phyloP scores from a whole-genome alignment of 2,888 invertebrate genomes.

The Holacanthella duospinosa region DNA sequence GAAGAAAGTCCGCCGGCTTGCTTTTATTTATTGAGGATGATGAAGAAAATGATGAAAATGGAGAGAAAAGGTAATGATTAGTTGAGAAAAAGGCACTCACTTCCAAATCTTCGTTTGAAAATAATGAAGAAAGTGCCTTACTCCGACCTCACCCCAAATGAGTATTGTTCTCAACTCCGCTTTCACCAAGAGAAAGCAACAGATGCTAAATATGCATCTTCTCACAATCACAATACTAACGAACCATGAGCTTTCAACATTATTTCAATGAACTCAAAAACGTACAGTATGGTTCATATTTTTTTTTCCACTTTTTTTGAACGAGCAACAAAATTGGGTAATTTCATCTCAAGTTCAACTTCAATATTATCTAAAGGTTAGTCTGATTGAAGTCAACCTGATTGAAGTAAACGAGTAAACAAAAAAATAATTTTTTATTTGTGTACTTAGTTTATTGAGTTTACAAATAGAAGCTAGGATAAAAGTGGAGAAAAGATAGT shows the following conservation, averaged over 20 bases:
- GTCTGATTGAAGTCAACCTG: too few species aligned
- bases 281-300: too few species aligned
- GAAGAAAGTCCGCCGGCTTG: constrained; percentile 3
- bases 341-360: too few species aligned
- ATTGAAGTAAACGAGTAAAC: too few species aligned
- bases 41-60: constrained; percentile 4
- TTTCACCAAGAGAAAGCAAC: constrained; percentile 2
- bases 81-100: not conserved
- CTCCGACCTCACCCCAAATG: not conserved
- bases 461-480: too few species aligned
- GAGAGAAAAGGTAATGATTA: constrained; percentile 1
- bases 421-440: too few species aligned
- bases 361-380: too few species aligned
- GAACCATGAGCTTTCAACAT: not conserved
- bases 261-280: not conserved
- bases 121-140: not conserved
- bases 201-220: constrained; percentile 6
- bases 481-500: too few species aligned
- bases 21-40: constrained; percentile 11
- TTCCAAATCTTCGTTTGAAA: too few species aligned
- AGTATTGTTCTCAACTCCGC: not conserved
- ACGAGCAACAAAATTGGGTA: too few species aligned
- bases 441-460: too few species aligned
- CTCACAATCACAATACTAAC: not conserved
- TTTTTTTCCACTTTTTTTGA: too few species aligned